Evolutionary conservation across 2,888 invertebrate species (phyloP).

Genomic region (Epirrhoe alternata): DNA sequence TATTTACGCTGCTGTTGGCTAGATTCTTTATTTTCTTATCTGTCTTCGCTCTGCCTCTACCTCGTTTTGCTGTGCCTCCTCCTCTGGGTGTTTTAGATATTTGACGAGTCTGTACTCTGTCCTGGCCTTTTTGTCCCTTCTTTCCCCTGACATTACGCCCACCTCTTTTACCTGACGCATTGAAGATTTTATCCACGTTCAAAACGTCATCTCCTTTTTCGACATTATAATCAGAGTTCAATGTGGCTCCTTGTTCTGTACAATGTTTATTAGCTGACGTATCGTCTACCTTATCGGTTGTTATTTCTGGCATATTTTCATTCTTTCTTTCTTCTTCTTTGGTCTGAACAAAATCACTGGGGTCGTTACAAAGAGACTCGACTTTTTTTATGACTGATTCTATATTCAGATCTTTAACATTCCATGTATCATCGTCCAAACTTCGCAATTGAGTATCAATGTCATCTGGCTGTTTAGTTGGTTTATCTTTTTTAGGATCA

Average conservation of each 20-base stretch:
- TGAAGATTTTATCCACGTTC: slow-evolving; percentile 49
- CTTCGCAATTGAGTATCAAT: slow-evolving; percentile 68
- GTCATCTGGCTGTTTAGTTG: slow-evolving; percentile 25
- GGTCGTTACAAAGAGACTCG: slow-evolving; percentile 87
- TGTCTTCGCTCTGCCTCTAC: slow-evolving; percentile 79
- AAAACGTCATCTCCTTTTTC: slow-evolving; percentile 49
- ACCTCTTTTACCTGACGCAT: slow-evolving; percentile 64
- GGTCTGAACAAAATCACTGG: slow-evolving; percentile 52
- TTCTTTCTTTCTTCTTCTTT: slow-evolving; percentile 42
- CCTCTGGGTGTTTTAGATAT: slow-evolving; percentile 75
- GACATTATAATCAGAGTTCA: slow-evolving; percentile 44
- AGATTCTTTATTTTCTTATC: slow-evolving; percentile 81
- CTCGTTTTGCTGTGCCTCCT: slow-evolving; percentile 71
- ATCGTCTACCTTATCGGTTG: slow-evolving; percentile 25
- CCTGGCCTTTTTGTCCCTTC: slow-evolving; percentile 67
- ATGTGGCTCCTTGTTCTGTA: slow-evolving; percentile 36
- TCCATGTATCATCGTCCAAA: slow-evolving; percentile 91
- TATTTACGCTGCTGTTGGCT: slow-evolving; percentile 82
- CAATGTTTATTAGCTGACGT: slow-evolving; percentile 17
- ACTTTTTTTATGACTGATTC: slow-evolving; percentile 93
- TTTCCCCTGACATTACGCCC: slow-evolving; percentile 76
- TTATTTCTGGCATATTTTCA: slow-evolving; percentile 27
- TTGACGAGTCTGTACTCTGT: slow-evolving; percentile 78
- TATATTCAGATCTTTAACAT: slow-evolving; percentile 91
- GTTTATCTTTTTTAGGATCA: slow-evolving; percentile 26